Percentiles rank a stretch among this genome's conserved stretches.
These are phyloP conservation scores for Neosilurus hyrtlii DNA, from an alignment of 2,797 vertebrate species.

Conservation along the genomic window DNA sequence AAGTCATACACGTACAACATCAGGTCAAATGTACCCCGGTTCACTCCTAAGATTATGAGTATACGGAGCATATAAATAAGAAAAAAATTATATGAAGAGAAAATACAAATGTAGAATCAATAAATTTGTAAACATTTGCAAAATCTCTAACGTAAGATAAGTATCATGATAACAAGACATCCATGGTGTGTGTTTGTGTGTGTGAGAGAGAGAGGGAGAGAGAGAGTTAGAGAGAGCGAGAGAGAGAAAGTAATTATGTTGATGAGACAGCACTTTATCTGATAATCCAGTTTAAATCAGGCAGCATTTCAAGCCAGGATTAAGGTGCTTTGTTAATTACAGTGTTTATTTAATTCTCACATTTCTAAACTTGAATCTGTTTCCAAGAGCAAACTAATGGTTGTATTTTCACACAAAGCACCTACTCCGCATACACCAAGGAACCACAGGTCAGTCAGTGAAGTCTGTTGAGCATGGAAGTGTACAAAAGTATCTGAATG, in stretches of 20 bases:
- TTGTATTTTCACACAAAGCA: not conserved
- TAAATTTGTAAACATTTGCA: too few relatives aligned
- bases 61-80: too few relatives aligned
- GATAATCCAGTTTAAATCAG: constrained; percentile 27
- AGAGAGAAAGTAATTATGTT: not conserved
- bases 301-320: constrained; percentile 21
- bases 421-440: not conserved
- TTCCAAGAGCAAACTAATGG: not conserved
- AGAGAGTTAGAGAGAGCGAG: not conserved
- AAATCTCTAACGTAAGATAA: too few relatives aligned
- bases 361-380: constrained; percentile 14
- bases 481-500: not conserved
- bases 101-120: too few relatives aligned
- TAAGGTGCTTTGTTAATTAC: constrained; percentile 26
- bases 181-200: too few relatives aligned
- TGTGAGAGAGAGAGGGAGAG: not conserved
- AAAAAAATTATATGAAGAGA: too few relatives aligned
- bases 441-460: not conserved
- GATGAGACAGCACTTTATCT: constrained; percentile 8
- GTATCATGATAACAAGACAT: too few relatives aligned
- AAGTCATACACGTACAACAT: too few relatives aligned
- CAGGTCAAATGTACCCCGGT: too few relatives aligned
- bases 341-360: constrained; percentile 12
- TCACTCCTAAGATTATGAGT: too few relatives aligned
- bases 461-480: not conserved